These are phyloP conservation scores for Sylvia atricapilla DNA, from an alignment of 2,113 vertebrate genomes.

Conservation along the genomic window DNA sequence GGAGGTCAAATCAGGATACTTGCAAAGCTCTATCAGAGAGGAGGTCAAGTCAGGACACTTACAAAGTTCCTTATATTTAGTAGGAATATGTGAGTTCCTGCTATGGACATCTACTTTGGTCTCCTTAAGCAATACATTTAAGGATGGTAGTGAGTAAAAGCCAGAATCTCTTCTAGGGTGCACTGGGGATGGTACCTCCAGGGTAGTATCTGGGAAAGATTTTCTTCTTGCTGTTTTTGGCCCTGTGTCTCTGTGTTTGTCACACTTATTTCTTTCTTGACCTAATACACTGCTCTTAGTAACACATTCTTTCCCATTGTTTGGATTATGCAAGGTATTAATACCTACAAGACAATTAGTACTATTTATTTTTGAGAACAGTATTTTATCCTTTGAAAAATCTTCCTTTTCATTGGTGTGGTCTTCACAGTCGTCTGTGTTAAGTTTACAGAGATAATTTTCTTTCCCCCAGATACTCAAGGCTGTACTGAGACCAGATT, in stretches of 20 bases:
- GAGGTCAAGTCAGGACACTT: conserved; percentile 43
- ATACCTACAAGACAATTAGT: background rate
- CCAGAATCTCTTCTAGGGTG: conserved; percentile 66
- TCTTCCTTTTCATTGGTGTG: background rate
- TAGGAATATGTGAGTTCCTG: background rate
- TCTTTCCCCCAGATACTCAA: background rate
- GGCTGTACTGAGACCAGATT: background rate
- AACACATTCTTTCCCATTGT: conserved; percentile 59
- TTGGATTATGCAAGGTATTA: conserved; percentile 48
- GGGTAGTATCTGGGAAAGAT: conserved; percentile 70
- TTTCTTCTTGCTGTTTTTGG: conserved; percentile 69
- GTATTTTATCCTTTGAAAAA: conserved; percentile 12
- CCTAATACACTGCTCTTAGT: conserved; percentile 37
- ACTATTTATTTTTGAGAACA: conserved; percentile 21
- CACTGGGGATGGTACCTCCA: background rate
- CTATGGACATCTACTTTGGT: conserved; percentile 33
- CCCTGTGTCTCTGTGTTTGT: conserved; percentile 42
- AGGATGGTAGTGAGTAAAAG: conserved; percentile 68
- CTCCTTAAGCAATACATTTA: conserved; percentile 52
- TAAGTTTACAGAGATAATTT: conserved; percentile 27
- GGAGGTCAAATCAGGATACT: conserved; percentile 30
- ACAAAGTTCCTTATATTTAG: conserved; percentile 22
- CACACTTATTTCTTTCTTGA: conserved; percentile 67
- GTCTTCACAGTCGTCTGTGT: background rate
- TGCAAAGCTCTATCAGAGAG: conserved; percentile 34